phyloP scores from a whole-genome alignment of 2,797 vertebrate species.

The Sebastes alutus region DNA sequence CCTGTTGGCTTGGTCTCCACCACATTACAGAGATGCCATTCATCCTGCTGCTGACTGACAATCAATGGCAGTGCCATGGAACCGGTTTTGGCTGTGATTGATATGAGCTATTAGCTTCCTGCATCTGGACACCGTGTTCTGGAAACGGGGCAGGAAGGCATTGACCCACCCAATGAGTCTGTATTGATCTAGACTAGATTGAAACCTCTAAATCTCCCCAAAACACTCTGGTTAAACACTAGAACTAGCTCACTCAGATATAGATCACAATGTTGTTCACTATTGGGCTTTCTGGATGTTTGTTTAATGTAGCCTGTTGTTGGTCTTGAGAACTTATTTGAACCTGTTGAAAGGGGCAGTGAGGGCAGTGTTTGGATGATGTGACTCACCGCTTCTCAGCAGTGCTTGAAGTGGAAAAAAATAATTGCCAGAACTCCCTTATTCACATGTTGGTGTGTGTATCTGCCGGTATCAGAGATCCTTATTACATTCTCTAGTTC shows the following conservation, averaged over 20 bases:
- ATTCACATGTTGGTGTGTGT: background rate
- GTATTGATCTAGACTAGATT: conserved; percentile 56
- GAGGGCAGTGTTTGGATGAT: background rate
- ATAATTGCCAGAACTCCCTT: background rate
- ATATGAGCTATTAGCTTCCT: conserved; percentile 65
- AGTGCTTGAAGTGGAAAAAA: background rate
- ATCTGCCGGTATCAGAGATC: background rate
- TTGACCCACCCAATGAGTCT: conserved; percentile 24
- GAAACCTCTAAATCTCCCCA: conserved; percentile 56
- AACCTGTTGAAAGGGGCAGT: background rate
- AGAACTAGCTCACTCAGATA: conserved; percentile 3
- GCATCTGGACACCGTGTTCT: conserved; percentile 59
- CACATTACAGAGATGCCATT: conserved; percentile 54
- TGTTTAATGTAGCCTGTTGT: background rate
- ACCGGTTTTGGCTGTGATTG: conserved; percentile 64
- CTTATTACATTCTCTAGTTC: background rate
- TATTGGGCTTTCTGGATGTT: background rate
- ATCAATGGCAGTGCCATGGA: conserved; percentile 58
- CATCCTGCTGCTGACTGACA: conserved; percentile 66
- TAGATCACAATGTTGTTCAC: background rate
- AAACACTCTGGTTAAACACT: conserved; percentile 21
- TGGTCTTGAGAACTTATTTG: background rate
- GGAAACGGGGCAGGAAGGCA: conserved; percentile 51
- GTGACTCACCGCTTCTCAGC: background rate
- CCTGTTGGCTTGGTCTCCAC: conserved; percentile 36